phyloP scores from a whole-genome alignment of 1,140 invertebrate species.

The Venustaconcha ellipsiformis region DNA sequence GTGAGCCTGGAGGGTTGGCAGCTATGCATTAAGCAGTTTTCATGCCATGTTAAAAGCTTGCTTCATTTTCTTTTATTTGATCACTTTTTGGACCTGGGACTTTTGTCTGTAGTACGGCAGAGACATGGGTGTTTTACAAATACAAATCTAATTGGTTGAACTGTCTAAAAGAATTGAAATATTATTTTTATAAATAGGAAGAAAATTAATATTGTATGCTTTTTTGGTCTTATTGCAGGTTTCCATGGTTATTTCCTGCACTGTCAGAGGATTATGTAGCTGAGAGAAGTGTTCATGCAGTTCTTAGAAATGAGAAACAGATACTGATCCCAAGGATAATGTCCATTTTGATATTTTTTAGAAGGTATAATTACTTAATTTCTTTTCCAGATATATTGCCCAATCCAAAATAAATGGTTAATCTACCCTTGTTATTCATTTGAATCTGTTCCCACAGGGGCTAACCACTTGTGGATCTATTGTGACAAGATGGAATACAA shows the following conservation, averaged over 20 bases:
- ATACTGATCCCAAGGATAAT: conserved; percentile 33
- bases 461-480: too few relatives aligned
- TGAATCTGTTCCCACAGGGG: not conserved
- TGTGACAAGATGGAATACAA: too few relatives aligned
- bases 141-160: not conserved
- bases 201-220: not conserved
- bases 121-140: not conserved
- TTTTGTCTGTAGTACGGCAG: not conserved
- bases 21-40: too few relatives aligned
- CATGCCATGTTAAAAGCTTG: too few relatives aligned
- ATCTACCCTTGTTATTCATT: not conserved
- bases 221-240: conserved; percentile 29
- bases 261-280: conserved; percentile 40
- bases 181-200: too few relatives aligned
- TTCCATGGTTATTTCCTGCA: conserved; percentile 38
- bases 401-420: not conserved
- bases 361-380: conserved; percentile 21
- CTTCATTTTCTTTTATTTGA: not conserved
- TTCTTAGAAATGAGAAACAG: conserved; percentile 29
- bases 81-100: too few relatives aligned
- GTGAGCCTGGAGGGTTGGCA: too few relatives aligned
- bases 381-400: not conserved
- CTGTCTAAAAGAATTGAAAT: not conserved
- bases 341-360: conserved; percentile 28
- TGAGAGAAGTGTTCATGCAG: conserved; percentile 31